These are phyloP conservation scores for Lontra canadensis DNA, from an alignment of 2,113 vertebrate species.

Conservation along the genomic window DNA sequence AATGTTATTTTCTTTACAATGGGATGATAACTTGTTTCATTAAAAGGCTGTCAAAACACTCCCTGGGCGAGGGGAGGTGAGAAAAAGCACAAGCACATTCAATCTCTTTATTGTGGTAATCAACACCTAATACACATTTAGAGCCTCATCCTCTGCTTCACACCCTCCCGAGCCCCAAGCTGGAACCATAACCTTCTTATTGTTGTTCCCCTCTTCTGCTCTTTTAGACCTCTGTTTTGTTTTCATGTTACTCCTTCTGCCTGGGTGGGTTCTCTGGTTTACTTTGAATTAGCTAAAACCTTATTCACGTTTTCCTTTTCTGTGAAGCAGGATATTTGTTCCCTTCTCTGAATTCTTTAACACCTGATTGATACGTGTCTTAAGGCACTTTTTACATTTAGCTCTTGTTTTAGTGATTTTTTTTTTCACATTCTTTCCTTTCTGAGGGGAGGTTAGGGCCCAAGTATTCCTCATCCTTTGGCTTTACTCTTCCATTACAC, in stretches of 20 bases:
- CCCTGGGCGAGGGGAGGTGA: background rate
- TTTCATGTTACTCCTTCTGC: background rate
- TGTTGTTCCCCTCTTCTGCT: no score
- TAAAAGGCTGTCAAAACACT: background rate
- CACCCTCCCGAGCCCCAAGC: no score
- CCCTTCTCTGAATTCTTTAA: background rate
- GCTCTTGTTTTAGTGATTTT: background rate
- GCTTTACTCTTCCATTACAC: background rate
- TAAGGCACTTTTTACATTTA: background rate
- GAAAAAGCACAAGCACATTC: no score
- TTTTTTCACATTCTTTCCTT: background rate
- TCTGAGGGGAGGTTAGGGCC: background rate
- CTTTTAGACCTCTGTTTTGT: background rate
- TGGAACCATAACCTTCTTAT: background rate
- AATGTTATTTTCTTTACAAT: background rate
- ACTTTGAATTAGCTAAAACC: background rate
- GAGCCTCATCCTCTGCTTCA: background rate
- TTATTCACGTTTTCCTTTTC: background rate
- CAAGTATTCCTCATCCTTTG: background rate
- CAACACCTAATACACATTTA: background rate
- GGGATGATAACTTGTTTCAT: background rate
- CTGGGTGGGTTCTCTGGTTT: background rate
- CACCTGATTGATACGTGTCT: background rate
- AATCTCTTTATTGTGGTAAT: background rate
- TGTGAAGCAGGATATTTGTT: background rate